Evolutionary conservation across 2,113 vertebrate species (phyloP), one percentile per base, ranked within the genome.

Genomic region (Hylia prasina): DNA sequence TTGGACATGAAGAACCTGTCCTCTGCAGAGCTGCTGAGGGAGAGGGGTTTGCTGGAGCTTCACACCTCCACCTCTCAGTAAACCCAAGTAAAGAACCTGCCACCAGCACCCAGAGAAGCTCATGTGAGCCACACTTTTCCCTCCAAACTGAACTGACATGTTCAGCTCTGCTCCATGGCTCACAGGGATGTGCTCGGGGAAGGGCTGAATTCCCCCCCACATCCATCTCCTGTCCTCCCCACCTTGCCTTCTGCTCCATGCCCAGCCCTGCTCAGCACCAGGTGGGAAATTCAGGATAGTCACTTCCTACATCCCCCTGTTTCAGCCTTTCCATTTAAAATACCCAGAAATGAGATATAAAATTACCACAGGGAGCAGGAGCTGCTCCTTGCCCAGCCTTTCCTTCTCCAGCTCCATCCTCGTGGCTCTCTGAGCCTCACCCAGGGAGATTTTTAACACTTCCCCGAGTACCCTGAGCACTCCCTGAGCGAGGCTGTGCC

Each of bases 121-220:
- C 44, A 9, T 30, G 0, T 18, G 57, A 42, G 5, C 40, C 70
- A 12, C 3, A 2, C 4, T 23, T 57, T 44, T 16, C n/a, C 24
- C 13, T 65, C 42, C 28, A 8, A 57, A 20, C 3, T 22, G 23
- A 87, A 44, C 31, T 17, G 15, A 42, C 73, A 31, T 7, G 3
- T 39, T 72, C 73, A 73, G 14, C 61, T 39, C 39, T 42, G 4
- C 13, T 37, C 33, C 33, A 5, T 2, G 33, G 40, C 11, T 24
- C 0, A 0, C 0, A 18, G 45, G 33, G 19, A 27, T 0, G 3
- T 9, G 14, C 45, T 27, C 60, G 28, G 60, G 24, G 60, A 39
- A 85, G 31, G 50, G 45, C 5, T 11, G 35, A 45, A 33, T 39
- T 54, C 13, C 15, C n/a, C 22, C 18, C 35, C 5, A 0, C 18